These are phyloP conservation scores for Choreutis nemorana DNA, from an alignment of 2,888 invertebrate species.

Conservation along the genomic window DNA sequence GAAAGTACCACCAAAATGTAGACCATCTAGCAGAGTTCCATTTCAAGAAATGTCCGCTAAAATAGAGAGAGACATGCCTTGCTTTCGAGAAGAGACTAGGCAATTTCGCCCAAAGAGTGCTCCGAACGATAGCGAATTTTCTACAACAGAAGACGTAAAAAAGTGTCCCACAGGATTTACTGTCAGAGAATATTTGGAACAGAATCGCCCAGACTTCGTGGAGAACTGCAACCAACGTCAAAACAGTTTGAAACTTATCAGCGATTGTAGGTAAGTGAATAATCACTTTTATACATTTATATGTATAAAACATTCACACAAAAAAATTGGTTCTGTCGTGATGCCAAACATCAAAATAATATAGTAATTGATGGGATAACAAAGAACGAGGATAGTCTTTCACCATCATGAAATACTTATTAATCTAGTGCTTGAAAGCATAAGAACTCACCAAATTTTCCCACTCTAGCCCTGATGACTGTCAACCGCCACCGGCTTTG, in stretches of 20 bases:
- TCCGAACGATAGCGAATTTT: constrained; percentile 38
- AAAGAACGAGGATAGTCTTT: too few species aligned
- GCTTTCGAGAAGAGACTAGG: constrained; percentile 19
- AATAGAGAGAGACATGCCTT: constrained; percentile 23
- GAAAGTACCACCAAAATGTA: constrained; percentile 41
- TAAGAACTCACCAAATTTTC: constrained; percentile 40
- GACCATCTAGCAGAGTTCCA: constrained; percentile 22
- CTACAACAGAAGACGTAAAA: constrained; percentile 35
- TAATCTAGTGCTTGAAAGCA: too few species aligned
- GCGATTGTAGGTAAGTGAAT: constrained; percentile 47
- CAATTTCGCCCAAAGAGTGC: constrained; percentile 28
- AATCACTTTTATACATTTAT: too few species aligned
- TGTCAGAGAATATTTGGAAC: constrained; percentile 74
- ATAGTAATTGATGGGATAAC: too few species aligned
- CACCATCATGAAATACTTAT: too few species aligned
- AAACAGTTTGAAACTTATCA: constrained; percentile 38
- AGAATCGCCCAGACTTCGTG: constrained; percentile 76
- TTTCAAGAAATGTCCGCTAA: constrained; percentile 34
- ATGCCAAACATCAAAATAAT: too few species aligned
- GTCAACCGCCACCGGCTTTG: constrained; percentile 22
- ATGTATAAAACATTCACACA: neutral
- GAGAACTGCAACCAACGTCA: constrained; percentile 37
- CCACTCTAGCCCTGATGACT: constrained; percentile 38
- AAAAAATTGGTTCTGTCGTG: too few species aligned
- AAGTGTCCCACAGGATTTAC: constrained; percentile 35